These are phyloP conservation scores for Lasioglossum figueresi DNA, from an alignment of 2,888 invertebrate genomes.

Conservation along the genomic window DNA sequence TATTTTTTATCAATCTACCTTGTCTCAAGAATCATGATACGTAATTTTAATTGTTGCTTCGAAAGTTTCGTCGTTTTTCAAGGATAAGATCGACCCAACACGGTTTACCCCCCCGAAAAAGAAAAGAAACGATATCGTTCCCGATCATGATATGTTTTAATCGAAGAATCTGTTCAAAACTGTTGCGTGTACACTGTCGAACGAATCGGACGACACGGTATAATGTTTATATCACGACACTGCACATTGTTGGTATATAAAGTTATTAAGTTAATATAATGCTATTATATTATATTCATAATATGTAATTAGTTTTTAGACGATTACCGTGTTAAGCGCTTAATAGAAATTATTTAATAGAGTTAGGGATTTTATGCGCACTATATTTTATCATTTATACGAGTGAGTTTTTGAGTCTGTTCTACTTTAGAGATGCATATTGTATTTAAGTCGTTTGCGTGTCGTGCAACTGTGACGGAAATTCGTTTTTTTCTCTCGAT, in stretches of 20 bases:
- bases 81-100: slow-evolving; percentile 16
- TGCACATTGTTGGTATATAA: slow-evolving; percentile 64
- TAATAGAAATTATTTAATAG: slow-evolving; percentile 71
- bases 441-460: slow-evolving; percentile 49
- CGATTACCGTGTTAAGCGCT: slow-evolving; percentile 68
- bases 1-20: slow-evolving; percentile 20
- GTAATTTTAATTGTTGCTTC: slow-evolving; percentile 10
- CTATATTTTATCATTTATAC: slow-evolving; percentile 60
- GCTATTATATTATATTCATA: slow-evolving; percentile 59
- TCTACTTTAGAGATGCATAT: slow-evolving; percentile 45
- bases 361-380: slow-evolving; percentile 67
- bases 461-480: slow-evolving; percentile 47
- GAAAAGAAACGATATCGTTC: slow-evolving; percentile 9
- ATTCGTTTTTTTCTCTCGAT: background rate
- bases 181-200: slow-evolving; percentile 28
- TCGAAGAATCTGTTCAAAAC: slow-evolving; percentile 15
- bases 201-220: slow-evolving; percentile 25
- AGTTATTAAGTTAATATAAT: slow-evolving; percentile 63
- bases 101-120: slow-evolving; percentile 5
- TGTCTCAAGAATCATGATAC: slow-evolving; percentile 12
- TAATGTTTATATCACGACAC: slow-evolving; percentile 48
- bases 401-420: slow-evolving; percentile 64
- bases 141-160: slow-evolving; percentile 15
- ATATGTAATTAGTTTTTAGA: slow-evolving; percentile 59
- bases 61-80: slow-evolving; percentile 17